Evolutionary conservation across 2,797 vertebrate species (phyloP).

Genomic region (Parauchenoglanis ngamensis): DNA sequence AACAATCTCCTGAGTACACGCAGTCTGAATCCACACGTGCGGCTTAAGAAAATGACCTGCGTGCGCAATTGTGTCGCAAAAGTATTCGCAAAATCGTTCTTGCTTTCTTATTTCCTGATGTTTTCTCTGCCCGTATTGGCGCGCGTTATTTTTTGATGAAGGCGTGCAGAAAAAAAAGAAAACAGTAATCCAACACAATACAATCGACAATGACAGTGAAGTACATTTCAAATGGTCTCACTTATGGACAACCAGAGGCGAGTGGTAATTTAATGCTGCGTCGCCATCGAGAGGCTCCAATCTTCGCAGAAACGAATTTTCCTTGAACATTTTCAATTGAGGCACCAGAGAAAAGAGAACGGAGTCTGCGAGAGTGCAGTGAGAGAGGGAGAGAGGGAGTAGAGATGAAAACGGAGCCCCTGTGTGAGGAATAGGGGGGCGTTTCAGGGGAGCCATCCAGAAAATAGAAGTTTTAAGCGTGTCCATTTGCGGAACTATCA

Average conservation of each 20-base stretch:
- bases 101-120: constrained; percentile 24
- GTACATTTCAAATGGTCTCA: constrained; percentile 37
- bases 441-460: constrained; percentile 67
- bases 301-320: constrained; percentile 37
- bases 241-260: constrained; percentile 17
- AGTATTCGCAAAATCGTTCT: background rate
- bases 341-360: constrained; percentile 27
- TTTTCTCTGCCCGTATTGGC: background rate
- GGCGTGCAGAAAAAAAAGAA: background rate
- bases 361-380: background rate
- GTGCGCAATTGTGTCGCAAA: background rate
- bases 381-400: constrained; percentile 29
- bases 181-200: constrained; percentile 10
- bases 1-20: constrained; percentile 28
- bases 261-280: constrained; percentile 21
- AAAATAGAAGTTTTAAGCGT: constrained; percentile 75
- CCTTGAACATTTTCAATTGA: constrained; percentile 46
- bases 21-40: background rate
- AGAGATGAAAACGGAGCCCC: constrained; percentile 43
- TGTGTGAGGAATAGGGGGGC: constrained; percentile 47
- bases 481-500: constrained; percentile 81
- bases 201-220: constrained; percentile 7
- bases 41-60: constrained; percentile 34
- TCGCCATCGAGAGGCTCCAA: background rate
- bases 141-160: background rate